phyloP scores from a whole-genome alignment of 2,113 vertebrate genomes.

The Myiopsitta monachus region DNA sequence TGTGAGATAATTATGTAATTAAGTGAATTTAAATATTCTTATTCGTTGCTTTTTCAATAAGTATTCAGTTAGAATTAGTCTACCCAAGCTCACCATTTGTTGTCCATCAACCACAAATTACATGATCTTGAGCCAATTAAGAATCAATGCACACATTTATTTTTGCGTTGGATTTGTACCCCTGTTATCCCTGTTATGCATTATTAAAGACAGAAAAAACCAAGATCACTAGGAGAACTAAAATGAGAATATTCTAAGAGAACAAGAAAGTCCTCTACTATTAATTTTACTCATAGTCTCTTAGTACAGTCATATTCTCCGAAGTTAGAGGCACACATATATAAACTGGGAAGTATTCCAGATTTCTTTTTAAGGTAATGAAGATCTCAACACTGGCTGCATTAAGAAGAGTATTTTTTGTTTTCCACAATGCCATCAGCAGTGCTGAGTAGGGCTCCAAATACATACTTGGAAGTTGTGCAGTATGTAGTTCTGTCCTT shows the following conservation, averaged over 20 bases:
- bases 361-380: conserved; percentile 25
- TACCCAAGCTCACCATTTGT: not conserved
- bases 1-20: not conserved
- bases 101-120: not conserved
- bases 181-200: accelerated
- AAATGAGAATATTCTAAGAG: not conserved
- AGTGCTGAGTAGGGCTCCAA: not conserved
- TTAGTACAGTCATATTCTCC: not conserved
- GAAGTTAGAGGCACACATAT: not conserved
- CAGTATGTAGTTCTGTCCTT: not conserved
- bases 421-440: not conserved
- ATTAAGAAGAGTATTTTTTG: not conserved
- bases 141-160: not conserved
- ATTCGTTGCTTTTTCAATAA: not conserved
- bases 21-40: not conserved
- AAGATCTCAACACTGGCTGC: conserved; percentile 4
- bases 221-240: not conserved
- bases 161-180: not conserved
- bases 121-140: not conserved
- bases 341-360: not conserved
- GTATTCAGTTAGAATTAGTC: not conserved
- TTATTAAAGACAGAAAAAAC: not conserved
- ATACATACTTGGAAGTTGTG: not conserved
- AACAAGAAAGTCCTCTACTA: not conserved
- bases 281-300: not conserved